These are phyloP conservation scores for Proisotoma minuta DNA, from an alignment of 2,888 invertebrate species.

Conservation along the genomic window DNA sequence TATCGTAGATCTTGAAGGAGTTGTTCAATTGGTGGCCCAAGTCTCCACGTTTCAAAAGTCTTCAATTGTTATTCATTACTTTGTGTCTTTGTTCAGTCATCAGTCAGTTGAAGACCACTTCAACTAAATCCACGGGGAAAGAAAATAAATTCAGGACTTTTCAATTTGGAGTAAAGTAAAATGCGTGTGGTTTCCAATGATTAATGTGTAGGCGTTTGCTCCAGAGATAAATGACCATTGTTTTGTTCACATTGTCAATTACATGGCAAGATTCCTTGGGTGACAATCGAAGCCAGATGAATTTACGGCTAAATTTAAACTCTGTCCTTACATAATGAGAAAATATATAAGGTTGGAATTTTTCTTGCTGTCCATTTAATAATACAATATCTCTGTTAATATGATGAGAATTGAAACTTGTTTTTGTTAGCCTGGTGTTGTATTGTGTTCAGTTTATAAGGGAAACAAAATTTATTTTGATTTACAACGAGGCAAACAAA, in stretches of 20 bases:
- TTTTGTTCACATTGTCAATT: conserved; percentile 37
- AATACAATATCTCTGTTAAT: too few relatives aligned
- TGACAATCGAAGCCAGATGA: too few relatives aligned
- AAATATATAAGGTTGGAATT: too few relatives aligned
- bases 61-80: conserved; percentile 1
- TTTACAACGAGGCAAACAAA: background rate
- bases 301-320: too few relatives aligned
- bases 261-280: too few relatives aligned
- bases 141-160: background rate
- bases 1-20: background rate
- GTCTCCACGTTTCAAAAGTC: background rate
- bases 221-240: conserved; percentile 40
- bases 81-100: conserved; percentile 4
- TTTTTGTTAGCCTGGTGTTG: background rate
- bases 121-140: background rate
- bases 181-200: conserved; percentile 36
- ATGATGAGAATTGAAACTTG: background rate
- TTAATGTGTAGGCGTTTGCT: conserved; percentile 45
- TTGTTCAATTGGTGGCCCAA: background rate
- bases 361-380: too few relatives aligned
- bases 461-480: conserved; percentile 22
- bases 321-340: too few relatives aligned
- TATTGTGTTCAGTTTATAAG: conserved; percentile 10
- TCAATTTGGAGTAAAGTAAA: conserved; percentile 11
- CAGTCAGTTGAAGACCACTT: background rate